Evolutionary conservation across 2,888 invertebrate genomes (phyloP), one percentile per base, ranked within the genome.

Genomic region (Schizaphis graminum): DNA sequence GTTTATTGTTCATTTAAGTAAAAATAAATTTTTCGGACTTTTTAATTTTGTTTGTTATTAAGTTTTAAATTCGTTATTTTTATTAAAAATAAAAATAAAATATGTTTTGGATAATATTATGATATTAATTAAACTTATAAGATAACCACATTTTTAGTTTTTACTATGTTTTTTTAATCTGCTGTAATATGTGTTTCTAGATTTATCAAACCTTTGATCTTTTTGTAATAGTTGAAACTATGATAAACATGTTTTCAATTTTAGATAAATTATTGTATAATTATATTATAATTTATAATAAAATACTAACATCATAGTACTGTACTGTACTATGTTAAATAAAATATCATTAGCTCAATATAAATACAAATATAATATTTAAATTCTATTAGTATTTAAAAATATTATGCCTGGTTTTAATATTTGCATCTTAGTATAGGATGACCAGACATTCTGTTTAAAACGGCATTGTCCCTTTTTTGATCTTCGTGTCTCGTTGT

Each of bases 31-130:
- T 86, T 91, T 35, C 56, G 41, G n/a, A 49, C 7, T 53, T 53
- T 49, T 84, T 53, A 67, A 77, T 35, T 49, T 77, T 91, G 35
- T 85, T 91, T n/a, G n/a, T 53, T 28, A 49, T 90, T 91, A 49
- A 49, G 28, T 89, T 91, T 91, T 67, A 49, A 57, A 44, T 49
- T 35, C 35, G 35, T 91, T 67, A 90, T 90, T 61, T 61, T 90
- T 90, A 44, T 85, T 44, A 44, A 44, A 26, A 85, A 84, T 67
- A 77, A 47, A 47, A 47, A 47, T 47, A 47, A 47, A 47, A 47
- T 35, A 21, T 77, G 77, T 77, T 77, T 77, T 77, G 21, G 35
- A 77, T 77, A 35, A 77, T 67, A 67, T 67, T 77, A 77, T 35
- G 35, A 77, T 35, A 77, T 35, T 77, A 35, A 67, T 77, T 77